Percentiles rank a stretch among this genome's conserved stretches.
Conservation (phyloP, 2,113 vertebrate species). For the Psittacus erithacus region DNA sequence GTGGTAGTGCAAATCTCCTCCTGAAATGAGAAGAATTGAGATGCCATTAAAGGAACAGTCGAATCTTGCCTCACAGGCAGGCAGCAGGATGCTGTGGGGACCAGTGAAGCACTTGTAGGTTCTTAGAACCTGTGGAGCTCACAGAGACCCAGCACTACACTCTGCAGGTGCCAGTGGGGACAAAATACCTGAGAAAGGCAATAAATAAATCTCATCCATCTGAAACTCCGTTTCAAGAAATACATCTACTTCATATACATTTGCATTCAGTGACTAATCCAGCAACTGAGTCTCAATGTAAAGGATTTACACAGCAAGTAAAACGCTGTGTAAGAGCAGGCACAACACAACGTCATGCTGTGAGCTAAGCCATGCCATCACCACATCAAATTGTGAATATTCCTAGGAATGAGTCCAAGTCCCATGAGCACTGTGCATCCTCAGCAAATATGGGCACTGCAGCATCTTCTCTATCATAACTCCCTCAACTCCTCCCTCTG, state of each 20-base stretch:
- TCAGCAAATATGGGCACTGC: neutral
- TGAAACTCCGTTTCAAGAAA: neutral
- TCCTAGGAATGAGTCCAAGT: neutral
- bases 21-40: conserved; percentile 67
- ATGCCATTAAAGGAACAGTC: neutral
- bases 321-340: neutral
- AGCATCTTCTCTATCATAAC: neutral
- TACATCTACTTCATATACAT: neutral
- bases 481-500: neutral
- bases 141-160: neutral
- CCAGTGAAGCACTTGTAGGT: neutral
- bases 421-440: neutral
- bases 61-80: neutral
- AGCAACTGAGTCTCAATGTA: neutral
- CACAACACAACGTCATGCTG: neutral
- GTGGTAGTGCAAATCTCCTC: conserved; percentile 97
- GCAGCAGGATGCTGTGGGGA: neutral
- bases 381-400: neutral
- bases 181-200: neutral
- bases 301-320: neutral
- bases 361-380: neutral
- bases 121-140: neutral
- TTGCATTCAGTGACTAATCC: neutral
- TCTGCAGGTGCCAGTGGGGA: neutral
- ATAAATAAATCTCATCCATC: neutral